phyloP scores from a whole-genome alignment of 2,888 invertebrate species.

The Limenitis camilla region DNA sequence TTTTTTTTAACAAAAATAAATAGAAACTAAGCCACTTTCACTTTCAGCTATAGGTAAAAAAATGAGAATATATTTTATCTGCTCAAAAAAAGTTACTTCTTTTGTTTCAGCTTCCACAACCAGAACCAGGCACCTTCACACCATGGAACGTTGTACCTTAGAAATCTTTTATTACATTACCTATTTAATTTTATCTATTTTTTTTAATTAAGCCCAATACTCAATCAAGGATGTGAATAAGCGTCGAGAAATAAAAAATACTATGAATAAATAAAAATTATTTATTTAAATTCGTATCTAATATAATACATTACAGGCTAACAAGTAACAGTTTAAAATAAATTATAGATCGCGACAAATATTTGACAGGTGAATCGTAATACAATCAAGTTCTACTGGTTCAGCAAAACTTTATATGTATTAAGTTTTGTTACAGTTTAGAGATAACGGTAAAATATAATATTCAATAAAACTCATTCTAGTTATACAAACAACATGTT shows the following conservation, averaged over 20 bases:
- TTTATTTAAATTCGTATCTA: conserved; percentile 60
- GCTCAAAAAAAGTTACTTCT: neutral
- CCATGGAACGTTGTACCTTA: conserved; percentile 80
- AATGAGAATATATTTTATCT: too few relatives aligned
- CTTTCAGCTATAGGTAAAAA: too few relatives aligned
- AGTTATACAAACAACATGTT: too few relatives aligned
- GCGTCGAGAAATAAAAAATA: conserved; percentile 29
- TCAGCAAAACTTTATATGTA: neutral
- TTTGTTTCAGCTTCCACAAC: conserved; percentile 70
- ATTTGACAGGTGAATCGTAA: conserved; percentile 12
- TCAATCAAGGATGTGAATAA: neutral
- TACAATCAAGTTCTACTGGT: neutral
- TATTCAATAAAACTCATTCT: too few relatives aligned
- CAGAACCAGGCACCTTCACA: conserved; percentile 68
- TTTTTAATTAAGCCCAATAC: neutral
- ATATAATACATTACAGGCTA: conserved; percentile 55
- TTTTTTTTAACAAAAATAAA: too few relatives aligned
- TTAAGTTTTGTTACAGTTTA: neutral
- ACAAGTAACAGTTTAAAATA: conserved; percentile 26
- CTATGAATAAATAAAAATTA: conserved; percentile 34
- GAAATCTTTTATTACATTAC: conserved; percentile 19
- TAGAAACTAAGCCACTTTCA: too few relatives aligned
- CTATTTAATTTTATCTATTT: too few relatives aligned
- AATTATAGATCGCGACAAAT: conserved; percentile 24
- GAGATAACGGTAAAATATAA: neutral